Evolutionary conservation across 2,797 vertebrate genomes (phyloP), one percentile per base, ranked within the genome.

Genomic region (Sphaeramia orbicularis): DNA sequence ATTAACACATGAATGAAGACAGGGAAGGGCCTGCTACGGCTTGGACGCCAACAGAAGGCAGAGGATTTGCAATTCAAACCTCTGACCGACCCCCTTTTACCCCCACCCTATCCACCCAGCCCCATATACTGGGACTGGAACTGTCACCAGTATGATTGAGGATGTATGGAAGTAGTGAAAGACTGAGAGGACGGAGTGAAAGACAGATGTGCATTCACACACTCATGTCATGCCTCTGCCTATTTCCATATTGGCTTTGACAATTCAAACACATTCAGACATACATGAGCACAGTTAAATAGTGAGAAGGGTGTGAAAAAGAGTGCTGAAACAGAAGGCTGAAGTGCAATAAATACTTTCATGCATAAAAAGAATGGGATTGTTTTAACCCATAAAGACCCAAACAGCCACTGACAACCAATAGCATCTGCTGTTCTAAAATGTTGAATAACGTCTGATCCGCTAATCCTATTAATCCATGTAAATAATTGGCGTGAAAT

Each of bases 1-100:
- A 95, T 95, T 95, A 94, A 73, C 94, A 95, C 93, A 95, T 95
- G 94, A 95, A 95, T 95, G 80, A 71, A 53, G 86, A 68, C 88
- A 83, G 87, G 87, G 86, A 92, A 90, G 73, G 89, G 87, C 88
- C 86, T 81, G 80, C 81, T 68, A 89, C 83, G 84, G 84, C 84
- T 91, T 85, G 86, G 88, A 93, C 87, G 81, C 90, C 86, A 92
- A 94, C 94, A 95, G 93, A 95, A 94, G 93, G 93, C 93, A 86
- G 73, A 47, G 74, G 90, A 95, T 94, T 94, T 94, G 93, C 93
- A 94, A 94, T 94, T 94, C 93, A 95, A 93, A 92, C 93, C 90
- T 88, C 74, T 76, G 76, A 81, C 68, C 71, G 78, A 84, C 83
- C 85, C 64, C 58, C 58, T 62, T 43, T 54, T 60, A 19, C 68